Conservation (phyloP, 1,140 invertebrate species). For the Diprion similis region DNA sequence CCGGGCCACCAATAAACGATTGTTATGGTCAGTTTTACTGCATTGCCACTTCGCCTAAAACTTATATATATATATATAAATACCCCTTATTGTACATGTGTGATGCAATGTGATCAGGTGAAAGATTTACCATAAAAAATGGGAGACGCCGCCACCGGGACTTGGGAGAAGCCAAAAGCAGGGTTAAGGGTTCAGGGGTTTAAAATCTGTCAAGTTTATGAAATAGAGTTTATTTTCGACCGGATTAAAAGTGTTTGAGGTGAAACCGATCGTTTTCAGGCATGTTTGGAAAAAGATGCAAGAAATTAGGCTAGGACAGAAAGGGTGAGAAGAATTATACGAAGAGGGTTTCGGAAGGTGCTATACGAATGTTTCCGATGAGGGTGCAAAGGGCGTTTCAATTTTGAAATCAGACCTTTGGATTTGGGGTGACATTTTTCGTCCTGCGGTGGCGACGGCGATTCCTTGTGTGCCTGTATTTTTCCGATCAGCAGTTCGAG, state of each 20-base stretch:
- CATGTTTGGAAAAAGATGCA: neutral
- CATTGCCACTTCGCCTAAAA: too few relatives aligned
- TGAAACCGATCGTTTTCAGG: neutral
- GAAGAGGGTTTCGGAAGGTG: neutral
- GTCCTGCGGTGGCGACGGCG: slow-evolving; percentile 43
- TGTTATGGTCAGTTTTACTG: too few relatives aligned
- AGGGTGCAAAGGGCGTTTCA: slow-evolving; percentile 4
- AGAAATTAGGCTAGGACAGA: too few relatives aligned
- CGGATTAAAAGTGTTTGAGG: too few relatives aligned
- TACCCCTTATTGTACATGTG: too few relatives aligned
- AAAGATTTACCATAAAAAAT: neutral
- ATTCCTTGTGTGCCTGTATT: slow-evolving; percentile 81
- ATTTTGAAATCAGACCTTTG: slow-evolving; percentile 44
- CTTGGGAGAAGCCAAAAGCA: neutral
- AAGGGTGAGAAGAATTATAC: too few relatives aligned
- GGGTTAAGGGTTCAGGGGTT: neutral
- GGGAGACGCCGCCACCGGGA: slow-evolving; percentile 1
- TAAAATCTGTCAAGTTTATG: too few relatives aligned
- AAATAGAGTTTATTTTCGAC: too few relatives aligned
- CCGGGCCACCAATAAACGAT: too few relatives aligned
- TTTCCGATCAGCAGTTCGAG: slow-evolving; percentile 83
- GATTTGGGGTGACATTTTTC: slow-evolving; percentile 36
- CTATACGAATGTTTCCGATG: neutral
- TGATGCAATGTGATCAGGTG: too few relatives aligned
- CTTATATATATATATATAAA: too few relatives aligned